Evolutionary conservation across 2,113 vertebrate species (phyloP).

Genomic region (Macquaria ambigua): DNA sequence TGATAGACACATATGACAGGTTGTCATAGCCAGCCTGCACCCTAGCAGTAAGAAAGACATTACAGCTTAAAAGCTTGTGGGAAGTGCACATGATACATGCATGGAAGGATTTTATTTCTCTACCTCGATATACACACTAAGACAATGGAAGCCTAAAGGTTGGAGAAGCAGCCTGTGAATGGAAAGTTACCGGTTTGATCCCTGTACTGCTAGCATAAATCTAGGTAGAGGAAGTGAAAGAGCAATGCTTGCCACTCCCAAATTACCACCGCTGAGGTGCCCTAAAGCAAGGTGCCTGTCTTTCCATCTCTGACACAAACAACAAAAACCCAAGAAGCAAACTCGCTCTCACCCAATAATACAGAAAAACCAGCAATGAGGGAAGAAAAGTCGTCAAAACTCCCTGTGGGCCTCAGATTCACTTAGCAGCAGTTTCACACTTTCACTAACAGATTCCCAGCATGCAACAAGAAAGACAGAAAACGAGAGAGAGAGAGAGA

Average conservation of each 20-base stretch:
- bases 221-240: neutral
- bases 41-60: neutral
- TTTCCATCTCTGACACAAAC: constrained; percentile 12
- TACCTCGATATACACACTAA: neutral
- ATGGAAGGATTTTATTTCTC: neutral
- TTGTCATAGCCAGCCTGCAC: neutral
- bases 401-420: constrained; percentile 2
- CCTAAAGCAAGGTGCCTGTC: neutral
- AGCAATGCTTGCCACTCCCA: neutral
- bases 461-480: constrained; percentile 19
- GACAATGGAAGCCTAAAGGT: no score
- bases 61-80: neutral
- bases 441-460: constrained; percentile 30
- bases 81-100: neutral
- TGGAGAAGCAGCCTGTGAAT: neutral
- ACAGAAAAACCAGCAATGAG: neutral
- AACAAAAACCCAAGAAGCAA: neutral
- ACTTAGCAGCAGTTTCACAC: constrained; percentile 26
- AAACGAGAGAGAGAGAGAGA: neutral
- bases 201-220: neutral
- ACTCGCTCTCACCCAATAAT: neutral
- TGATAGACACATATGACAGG: neutral
- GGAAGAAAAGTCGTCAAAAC: neutral
- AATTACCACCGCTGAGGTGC: neutral
- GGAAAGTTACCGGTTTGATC: neutral